These are phyloP conservation scores for Gorsachius goisagi DNA, from an alignment of 2,113 vertebrate genomes.

Conservation along the genomic window DNA sequence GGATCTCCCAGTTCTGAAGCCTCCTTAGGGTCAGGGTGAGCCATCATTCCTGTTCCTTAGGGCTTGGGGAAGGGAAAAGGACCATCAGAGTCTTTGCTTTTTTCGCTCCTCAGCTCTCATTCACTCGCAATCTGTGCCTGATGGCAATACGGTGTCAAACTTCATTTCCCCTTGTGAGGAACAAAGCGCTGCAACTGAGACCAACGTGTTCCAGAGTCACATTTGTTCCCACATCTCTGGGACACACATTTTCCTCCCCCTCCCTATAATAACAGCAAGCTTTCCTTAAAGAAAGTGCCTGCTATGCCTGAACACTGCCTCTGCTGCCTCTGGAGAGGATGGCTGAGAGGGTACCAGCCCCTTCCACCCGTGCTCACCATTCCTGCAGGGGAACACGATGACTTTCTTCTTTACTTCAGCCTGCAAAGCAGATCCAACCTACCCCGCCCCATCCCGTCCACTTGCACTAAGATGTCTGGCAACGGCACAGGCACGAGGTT, in stretches of 20 bases:
- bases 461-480: not conserved
- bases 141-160: not conserved
- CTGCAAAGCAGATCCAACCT: not conserved
- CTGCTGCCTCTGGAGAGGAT: not conserved
- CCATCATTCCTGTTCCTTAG: not conserved
- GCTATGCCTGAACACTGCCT: not conserved
- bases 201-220: not conserved
- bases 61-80: not conserved
- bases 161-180: not conserved
- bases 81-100: not conserved
- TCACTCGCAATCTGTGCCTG: not conserved
- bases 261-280: not conserved
- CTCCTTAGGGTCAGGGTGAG: not conserved
- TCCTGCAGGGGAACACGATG: not conserved
- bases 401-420: not conserved
- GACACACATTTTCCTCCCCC: not conserved
- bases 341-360: not conserved
- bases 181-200: not conserved
- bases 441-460: not conserved
- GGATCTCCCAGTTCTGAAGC: not conserved
- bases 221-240: not conserved
- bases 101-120: not conserved
- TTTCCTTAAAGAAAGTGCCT: not conserved
- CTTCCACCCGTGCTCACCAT: not conserved
- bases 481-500: not conserved